phyloP scores from a whole-genome alignment of 30 jellyfish, hydroid and myxozoan genomes.

The Hydra vulgaris region DNA sequence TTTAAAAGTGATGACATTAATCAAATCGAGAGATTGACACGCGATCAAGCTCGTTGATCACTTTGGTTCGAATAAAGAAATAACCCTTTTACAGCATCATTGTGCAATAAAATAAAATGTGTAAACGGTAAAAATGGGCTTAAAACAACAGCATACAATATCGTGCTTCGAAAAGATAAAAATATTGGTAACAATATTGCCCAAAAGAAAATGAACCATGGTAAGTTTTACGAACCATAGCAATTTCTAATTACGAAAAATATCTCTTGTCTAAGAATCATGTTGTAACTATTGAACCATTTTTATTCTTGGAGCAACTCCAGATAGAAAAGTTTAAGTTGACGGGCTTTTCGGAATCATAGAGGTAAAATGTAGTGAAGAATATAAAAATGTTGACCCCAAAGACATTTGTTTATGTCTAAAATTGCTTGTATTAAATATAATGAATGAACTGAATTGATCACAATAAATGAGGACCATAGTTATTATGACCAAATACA shows the following conservation, averaged over 20 bases:
- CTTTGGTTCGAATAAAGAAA: constrained; percentile 1
- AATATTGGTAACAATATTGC: not conserved
- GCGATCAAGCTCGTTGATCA: not conserved
- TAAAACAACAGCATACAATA: not conserved
- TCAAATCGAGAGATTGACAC: no score
- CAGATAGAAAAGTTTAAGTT: not conserved
- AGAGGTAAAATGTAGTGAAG: not conserved
- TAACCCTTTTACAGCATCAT: constrained; percentile 1
- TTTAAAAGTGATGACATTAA: not conserved
- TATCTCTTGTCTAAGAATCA: not conserved
- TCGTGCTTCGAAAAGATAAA: constrained; percentile 9
- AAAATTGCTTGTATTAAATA: no score
- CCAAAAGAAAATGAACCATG: no score
- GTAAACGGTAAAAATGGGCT: not conserved
- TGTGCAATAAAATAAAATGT: not conserved
- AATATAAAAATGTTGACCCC: not conserved
- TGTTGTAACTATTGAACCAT: not conserved
- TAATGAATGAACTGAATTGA: no score
- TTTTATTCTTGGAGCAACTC: no score
- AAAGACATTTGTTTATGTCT: no score
- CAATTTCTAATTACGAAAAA: no score
- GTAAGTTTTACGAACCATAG: no score
- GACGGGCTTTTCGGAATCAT: not conserved
- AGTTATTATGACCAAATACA: no score
- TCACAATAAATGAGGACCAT: no score